Base-by-base conservation (phyloP, 2,888 invertebrate genomes). In the Leptarthrus brevirostris region DNA sequence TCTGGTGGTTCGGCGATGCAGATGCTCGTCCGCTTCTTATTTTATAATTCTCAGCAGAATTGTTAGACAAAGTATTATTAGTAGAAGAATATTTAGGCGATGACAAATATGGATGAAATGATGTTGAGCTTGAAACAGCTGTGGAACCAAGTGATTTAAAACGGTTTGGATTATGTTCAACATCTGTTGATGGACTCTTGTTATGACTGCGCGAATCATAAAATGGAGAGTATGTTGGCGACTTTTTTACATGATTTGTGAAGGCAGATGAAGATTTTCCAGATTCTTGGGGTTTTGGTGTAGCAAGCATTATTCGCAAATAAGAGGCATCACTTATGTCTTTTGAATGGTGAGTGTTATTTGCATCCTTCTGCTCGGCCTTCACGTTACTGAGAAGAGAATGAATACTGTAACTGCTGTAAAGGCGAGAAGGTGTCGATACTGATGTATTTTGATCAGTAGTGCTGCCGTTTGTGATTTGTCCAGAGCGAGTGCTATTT, bases 371-470 rank as follows among this genome's bases (percentile, higher is more conserved):
- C 79, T 78, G 76, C 58, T 78, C 74, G 71, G 73, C 77, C 72
- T 75, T 77, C n/a, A 72, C 72, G 64, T 82, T 82, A 18, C 92
- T 91, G 80, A 94, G 87, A 82, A 94, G 87, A 77, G 94, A 93
- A 81, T 93, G 93, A 83, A 94, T 94, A 86, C 94, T 94, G 86
- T 94, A 94, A 83, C 92, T 93, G 85, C 92, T 91, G 78, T 89
- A 88, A 80, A 89, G 86, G 74, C 84, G 82, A n/a, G 84, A 76
- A 73, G 77, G 74, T 72, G 69, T 82, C 26, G 80, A 80, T 49
- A 78, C 49, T 22, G 72, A 56, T 30, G 36, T 26, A 5, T 10
- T 54, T 36, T 56, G 47, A 14, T 58, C 58, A 61, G 14, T 72
- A 20, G 22, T 18, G 20, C n/a, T 72, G 6, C 58, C 72, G 49